phyloP scores from a whole-genome alignment of 2,888 invertebrate species.

The Oconnorella tubifera region DNA sequence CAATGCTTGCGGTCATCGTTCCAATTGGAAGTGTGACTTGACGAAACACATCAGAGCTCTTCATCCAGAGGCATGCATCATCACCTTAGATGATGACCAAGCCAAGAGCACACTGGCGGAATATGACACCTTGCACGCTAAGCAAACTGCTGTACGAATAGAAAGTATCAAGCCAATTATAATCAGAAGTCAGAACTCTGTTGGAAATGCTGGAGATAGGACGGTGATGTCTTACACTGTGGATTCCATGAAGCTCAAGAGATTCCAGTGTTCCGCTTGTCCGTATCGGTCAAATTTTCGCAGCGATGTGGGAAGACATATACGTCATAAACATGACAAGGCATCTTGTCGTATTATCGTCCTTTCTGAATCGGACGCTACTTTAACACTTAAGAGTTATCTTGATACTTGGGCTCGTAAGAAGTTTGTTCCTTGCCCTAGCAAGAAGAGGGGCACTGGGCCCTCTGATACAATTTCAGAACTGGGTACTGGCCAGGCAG shows the following conservation, averaged over 20 bases:
- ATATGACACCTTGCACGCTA: constrained; percentile 10
- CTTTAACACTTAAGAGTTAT: constrained; percentile 40
- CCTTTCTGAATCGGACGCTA: constrained; percentile 18
- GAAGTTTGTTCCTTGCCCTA: constrained; percentile 32
- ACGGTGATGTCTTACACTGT: constrained; percentile 19
- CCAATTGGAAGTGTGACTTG: constrained; percentile 54
- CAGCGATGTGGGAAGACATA: constrained; percentile 95
- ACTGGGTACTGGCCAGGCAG: too few species aligned
- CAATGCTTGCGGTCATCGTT: constrained; percentile 48
- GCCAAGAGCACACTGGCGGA: constrained; percentile 43
- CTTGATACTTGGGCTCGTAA: constrained; percentile 32
- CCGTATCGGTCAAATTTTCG: constrained; percentile 79
- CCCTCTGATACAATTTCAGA: too few species aligned
- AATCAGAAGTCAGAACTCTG: not conserved
- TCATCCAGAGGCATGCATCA: constrained; percentile 41
- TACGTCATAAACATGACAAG: constrained; percentile 61
- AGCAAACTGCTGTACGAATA: not conserved
- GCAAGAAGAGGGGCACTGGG: constrained; percentile 23
- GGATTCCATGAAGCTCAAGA: constrained; percentile 24
- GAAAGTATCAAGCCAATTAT: too few species aligned
- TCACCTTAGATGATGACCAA: constrained; percentile 43
- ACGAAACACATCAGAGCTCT: constrained; percentile 49
- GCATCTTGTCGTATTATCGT: constrained; percentile 18
- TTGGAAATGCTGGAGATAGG: not conserved
- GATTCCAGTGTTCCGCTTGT: constrained; percentile 33